Evolutionary conservation across 2,888 invertebrate species (phyloP), one percentile per base, ranked within the genome.

Genomic region (Leptinotarsa haldemani): DNA sequence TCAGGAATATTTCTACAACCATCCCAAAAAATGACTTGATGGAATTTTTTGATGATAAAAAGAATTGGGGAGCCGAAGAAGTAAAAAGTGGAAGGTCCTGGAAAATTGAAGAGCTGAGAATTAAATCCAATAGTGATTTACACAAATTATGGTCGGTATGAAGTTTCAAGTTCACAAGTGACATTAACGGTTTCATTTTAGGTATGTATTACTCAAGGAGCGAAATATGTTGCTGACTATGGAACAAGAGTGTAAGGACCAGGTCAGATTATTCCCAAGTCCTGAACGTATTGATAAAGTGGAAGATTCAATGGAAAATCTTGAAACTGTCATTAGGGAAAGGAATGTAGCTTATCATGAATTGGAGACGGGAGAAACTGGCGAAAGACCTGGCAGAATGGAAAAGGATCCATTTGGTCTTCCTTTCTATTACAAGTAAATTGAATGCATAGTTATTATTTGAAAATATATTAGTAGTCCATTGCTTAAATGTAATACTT

Each of bases 191-290:
- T 46, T 47, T 46, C 30, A 48, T 66, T 75, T 40, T 78, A 94
- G 94, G 94, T 95, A 90, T 88, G 90, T 95, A 18, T 88, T 99
- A 72, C 88, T 98, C 69, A 99, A 99, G 88, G 99, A 99, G 88
- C 91, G 94, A 70, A 99, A 99, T 87, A 98, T 99, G 98, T 89
- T 99, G 20, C 88, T 96, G 77, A 98, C 99, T 2, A 98, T 99
- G 98, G 96, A 98, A 88, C 91, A 95, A 77, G 94, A 94, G 86
- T 91, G 92, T 87, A 92, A 93, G 67, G 87, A 91, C 56, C 89
- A 92, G 83, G 87, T 88, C 78, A 89, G 91, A 84, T 79, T 93
- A 7, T 95, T 98, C 86, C 96, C 98, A 1, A 97, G 92, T 88
- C 97, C 97, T 2, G 98, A 99, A 88, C 90, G 98, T 82, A 89